A percentile compares a stretch with the other conserved stretches of the same genome.
These are phyloP conservation scores for Pseudomyrmex gracilis DNA, from an alignment of 1,140 invertebrate genomes.

Conservation along the genomic window DNA sequence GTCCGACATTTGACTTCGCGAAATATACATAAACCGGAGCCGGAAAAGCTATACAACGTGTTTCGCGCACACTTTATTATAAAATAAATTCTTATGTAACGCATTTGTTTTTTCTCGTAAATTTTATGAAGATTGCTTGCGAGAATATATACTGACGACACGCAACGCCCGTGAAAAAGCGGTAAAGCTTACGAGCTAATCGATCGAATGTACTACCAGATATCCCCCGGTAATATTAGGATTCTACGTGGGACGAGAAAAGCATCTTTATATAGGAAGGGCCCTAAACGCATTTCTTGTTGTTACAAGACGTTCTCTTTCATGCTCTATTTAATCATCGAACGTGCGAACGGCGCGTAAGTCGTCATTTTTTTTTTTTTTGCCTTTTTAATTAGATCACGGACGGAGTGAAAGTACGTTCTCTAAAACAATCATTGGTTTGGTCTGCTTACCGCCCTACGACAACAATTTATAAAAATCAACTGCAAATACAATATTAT, in stretches of 20 bases:
- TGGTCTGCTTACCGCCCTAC: background rate
- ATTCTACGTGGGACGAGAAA: background rate
- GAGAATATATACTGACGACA: background rate
- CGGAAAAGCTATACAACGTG: background rate
- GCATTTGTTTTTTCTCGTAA: background rate
- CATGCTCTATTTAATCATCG: conserved; percentile 20
- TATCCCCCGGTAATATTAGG: background rate
- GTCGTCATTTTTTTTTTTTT: background rate
- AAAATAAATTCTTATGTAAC: background rate
- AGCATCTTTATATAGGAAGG: background rate
- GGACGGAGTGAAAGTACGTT: conserved; percentile 45
- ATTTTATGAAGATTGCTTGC: background rate
- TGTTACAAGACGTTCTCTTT: conserved; percentile 2
- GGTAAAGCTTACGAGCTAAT: background rate
- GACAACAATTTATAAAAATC: background rate
- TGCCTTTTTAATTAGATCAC: conserved; percentile 48
- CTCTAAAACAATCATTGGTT: background rate
- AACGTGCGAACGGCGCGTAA: background rate
- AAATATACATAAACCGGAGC: background rate
- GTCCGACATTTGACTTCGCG: background rate
- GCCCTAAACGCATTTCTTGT: background rate
- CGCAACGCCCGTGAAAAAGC: background rate
- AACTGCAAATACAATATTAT: too few relatives aligned
- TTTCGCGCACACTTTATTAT: background rate
- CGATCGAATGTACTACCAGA: background rate